phyloP scores from a whole-genome alignment of 2,113 vertebrate species.

The Aegotheles bennettii region DNA sequence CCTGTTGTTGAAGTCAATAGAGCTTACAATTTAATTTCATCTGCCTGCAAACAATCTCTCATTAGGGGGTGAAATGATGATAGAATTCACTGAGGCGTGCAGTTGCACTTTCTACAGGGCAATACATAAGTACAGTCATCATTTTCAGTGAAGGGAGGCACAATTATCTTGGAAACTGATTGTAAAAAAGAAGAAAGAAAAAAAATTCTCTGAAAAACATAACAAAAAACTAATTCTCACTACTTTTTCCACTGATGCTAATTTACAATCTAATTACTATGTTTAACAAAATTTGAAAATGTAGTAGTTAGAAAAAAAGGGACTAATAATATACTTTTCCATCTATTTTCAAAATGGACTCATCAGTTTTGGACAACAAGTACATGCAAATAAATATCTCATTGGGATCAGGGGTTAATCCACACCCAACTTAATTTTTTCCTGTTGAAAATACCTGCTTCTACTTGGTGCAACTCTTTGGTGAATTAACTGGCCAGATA shows the following conservation, averaged over 20 bases:
- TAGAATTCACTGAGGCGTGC: constrained; percentile 82
- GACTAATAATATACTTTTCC: neutral
- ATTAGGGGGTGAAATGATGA: constrained; percentile 88
- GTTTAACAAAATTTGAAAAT: constrained; percentile 51
- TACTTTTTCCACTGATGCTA: constrained; percentile 46
- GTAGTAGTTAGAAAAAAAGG: neutral
- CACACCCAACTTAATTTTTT: neutral
- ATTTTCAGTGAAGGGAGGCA: constrained; percentile 75
- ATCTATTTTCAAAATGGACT: constrained; percentile 36
- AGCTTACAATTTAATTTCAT: constrained; percentile 96
- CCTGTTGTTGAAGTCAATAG: constrained; percentile 90
- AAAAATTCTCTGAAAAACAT: constrained; percentile 17
- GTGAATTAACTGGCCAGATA: constrained; percentile 41
- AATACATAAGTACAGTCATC: constrained; percentile 76
- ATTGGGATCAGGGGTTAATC: neutral
- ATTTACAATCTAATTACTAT: constrained; percentile 62
- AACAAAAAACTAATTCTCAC: constrained; percentile 39
- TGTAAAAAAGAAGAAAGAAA: constrained; percentile 48
- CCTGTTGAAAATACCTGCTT: neutral
- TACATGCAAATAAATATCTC: neutral
- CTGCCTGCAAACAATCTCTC: constrained; percentile 90
- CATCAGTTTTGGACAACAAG: neutral
- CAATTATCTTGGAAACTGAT: constrained; percentile 75
- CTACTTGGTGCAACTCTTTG: neutral
- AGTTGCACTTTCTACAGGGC: constrained; percentile 79